phyloP scores from a whole-genome alignment of 1,140 invertebrate species.

The Drosophila mojavensis region DNA sequence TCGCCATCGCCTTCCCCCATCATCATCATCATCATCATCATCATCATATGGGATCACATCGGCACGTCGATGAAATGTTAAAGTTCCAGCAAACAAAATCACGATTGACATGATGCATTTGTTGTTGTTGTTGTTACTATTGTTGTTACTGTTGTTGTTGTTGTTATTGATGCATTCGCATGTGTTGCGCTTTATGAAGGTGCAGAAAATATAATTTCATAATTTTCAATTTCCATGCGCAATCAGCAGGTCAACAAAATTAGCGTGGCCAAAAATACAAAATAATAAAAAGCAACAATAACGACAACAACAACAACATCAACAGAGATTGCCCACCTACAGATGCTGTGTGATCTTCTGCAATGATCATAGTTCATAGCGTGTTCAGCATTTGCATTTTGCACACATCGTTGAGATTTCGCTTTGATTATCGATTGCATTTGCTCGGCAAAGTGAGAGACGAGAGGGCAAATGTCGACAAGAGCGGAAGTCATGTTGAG shows the following conservation, averaged over 20 bases:
- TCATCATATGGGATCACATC: slow-evolving; percentile 60
- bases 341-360: slow-evolving; percentile 46
- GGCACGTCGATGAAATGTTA: slow-evolving; percentile 80
- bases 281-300: neutral
- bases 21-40: slow-evolving; percentile 12
- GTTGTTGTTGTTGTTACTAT: slow-evolving; percentile 24
- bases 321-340: slow-evolving; percentile 60
- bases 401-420: slow-evolving; percentile 63
- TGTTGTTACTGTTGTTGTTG: slow-evolving; percentile 19
- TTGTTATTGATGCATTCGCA: slow-evolving; percentile 51
- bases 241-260: slow-evolving; percentile 81
- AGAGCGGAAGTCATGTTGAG: slow-evolving; percentile 28
- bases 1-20: neutral
- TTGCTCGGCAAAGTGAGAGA: slow-evolving; percentile 29
- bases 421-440: slow-evolving; percentile 40
- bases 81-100: slow-evolving; percentile 82
- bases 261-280: slow-evolving; percentile 75
- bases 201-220: slow-evolving; percentile 81
- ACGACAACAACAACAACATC: neutral
- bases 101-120: slow-evolving; percentile 78
- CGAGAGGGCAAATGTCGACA: slow-evolving; percentile 33
- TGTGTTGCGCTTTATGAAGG: slow-evolving; percentile 54
- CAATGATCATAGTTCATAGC: slow-evolving; percentile 47
- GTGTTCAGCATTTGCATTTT: slow-evolving; percentile 63
- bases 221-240: slow-evolving; percentile 81